phyloP scores from a whole-genome alignment of 2,113 vertebrate species.

The Phaethornis superciliosus region DNA sequence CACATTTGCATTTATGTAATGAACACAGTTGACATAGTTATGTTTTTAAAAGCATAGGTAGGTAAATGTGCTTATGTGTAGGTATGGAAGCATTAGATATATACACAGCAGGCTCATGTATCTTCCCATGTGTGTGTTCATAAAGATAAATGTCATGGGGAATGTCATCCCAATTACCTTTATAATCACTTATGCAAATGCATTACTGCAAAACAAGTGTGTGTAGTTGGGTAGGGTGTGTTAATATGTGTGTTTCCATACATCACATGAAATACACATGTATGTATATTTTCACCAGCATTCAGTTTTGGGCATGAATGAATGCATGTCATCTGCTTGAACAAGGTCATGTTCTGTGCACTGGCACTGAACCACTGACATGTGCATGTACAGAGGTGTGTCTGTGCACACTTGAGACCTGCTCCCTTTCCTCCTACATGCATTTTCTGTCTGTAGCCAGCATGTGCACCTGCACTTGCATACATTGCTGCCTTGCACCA shows the following conservation, averaged over 20 bases:
- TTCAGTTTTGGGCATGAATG: neutral
- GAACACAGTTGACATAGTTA: neutral
- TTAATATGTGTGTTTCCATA: neutral
- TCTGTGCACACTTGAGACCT: neutral
- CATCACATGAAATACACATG: neutral
- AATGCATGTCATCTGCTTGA: neutral
- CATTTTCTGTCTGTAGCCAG: neutral
- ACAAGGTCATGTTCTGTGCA: neutral
- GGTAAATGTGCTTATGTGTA: neutral
- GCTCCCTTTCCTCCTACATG: neutral
- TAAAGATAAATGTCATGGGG: neutral
- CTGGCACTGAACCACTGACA: neutral
- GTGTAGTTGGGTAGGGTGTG: neutral
- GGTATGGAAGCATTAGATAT: neutral
- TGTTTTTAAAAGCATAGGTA: neutral
- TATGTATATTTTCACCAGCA: neutral
- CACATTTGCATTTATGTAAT: neutral
- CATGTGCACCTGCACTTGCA: neutral
- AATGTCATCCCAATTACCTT: neutral
- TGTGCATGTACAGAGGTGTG: neutral
- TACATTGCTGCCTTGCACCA: neutral
- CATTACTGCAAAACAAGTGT: neutral
- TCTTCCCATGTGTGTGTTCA: neutral
- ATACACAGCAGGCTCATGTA: neutral
- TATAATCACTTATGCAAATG: neutral